phyloP scores from a whole-genome alignment of 2,888 invertebrate genomes.

The Cerceris rybyensis region DNA sequence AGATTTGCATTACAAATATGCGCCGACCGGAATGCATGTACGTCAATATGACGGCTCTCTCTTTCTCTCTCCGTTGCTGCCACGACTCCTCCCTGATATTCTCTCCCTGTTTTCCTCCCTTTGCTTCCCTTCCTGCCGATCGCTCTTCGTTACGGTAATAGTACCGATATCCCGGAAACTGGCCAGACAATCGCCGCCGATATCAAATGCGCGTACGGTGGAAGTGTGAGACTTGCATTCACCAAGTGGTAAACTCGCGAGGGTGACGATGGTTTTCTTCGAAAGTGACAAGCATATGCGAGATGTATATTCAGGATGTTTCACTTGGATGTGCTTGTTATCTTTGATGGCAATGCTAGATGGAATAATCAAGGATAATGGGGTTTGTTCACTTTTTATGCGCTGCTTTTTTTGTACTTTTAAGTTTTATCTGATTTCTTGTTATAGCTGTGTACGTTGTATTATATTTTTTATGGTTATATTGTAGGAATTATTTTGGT shows the following conservation, averaged over 20 bases:
- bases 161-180: conserved; percentile 51
- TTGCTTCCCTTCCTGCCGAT: conserved; percentile 7
- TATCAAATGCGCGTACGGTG: background rate
- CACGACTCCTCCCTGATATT: background rate
- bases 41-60: conserved; percentile 72
- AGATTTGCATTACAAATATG: conserved; percentile 80
- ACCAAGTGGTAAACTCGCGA: background rate
- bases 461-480: too few relatives aligned
- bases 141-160: conserved; percentile 53
- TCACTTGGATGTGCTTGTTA: too few relatives aligned
- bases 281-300: background rate
- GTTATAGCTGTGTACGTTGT: too few relatives aligned
- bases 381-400: too few relatives aligned
- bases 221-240: background rate
- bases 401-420: too few relatives aligned
- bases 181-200: conserved; percentile 37
- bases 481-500: too few relatives aligned
- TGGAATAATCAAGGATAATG: too few relatives aligned
- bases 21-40: conserved; percentile 66
- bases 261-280: background rate
- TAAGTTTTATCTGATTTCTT: too few relatives aligned
- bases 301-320: too few relatives aligned
- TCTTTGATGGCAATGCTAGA: too few relatives aligned
- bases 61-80: conserved; percentile 20
- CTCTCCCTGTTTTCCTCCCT: conserved; percentile 12